Evolutionary conservation across 2,888 invertebrate species (phyloP).

Genomic region (Mythimna albipuncta): DNA sequence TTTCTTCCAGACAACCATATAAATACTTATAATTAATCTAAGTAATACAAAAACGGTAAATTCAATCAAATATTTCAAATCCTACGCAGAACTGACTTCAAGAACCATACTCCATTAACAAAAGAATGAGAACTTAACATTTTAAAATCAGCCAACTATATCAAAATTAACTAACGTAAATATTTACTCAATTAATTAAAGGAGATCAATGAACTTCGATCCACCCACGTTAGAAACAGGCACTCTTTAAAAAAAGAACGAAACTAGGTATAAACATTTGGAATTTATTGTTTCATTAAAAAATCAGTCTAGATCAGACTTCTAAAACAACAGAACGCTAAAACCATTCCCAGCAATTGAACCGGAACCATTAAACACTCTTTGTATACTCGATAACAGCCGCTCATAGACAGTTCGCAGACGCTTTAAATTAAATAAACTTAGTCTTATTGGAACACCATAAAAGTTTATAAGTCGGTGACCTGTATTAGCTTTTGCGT

Average conservation of each 20-base stretch:
- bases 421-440: conserved; percentile 41
- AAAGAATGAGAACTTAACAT: too few relatives aligned
- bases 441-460: conserved; percentile 16
- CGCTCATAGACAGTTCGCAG: conserved; percentile 36
- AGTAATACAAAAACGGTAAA: too few relatives aligned
- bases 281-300: neutral
- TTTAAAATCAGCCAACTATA: neutral
- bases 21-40: too few relatives aligned
- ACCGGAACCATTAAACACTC: conserved; percentile 38
- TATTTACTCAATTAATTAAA: neutral
- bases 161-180: neutral
- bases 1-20: too few relatives aligned
- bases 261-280: neutral
- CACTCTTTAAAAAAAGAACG: neutral
- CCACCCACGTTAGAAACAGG: neutral
- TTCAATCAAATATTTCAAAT: too few relatives aligned
- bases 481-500: conserved; percentile 45
- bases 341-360: conserved; percentile 24
- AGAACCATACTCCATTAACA: too few relatives aligned
- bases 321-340: conserved; percentile 3
- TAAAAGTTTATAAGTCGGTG: conserved; percentile 19
- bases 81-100: too few relatives aligned
- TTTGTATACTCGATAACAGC: conserved; percentile 17
- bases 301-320: conserved; percentile 19
- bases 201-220: conserved; percentile 4